These are phyloP conservation scores for Malurus melanocephalus DNA, from an alignment of 2,113 vertebrate genomes.

Conservation along the genomic window DNA sequence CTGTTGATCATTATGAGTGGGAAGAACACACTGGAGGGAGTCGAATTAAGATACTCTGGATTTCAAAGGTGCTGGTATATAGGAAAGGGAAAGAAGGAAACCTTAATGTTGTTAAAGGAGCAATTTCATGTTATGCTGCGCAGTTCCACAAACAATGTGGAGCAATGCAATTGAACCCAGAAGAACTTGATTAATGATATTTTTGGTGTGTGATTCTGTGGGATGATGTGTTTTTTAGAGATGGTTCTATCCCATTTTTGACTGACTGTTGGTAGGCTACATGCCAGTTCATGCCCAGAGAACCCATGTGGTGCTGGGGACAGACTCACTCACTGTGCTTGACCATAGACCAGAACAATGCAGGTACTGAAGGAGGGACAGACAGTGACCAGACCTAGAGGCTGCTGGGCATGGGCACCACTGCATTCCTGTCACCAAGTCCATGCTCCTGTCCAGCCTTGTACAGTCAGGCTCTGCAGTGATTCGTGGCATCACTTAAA, in stretches of 20 bases:
- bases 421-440: not conserved
- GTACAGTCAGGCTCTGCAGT: not conserved
- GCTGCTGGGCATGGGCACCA: not conserved
- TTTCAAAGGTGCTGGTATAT: not conserved
- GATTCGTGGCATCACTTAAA: rapidly evolving
- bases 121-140: not conserved
- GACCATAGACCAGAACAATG: rapidly evolving
- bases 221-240: not conserved
- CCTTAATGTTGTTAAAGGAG: not conserved
- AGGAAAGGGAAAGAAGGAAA: not conserved
- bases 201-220: not conserved
- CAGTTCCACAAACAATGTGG: not conserved
- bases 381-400: not conserved
- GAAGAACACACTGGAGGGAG: not conserved
- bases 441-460: not conserved
- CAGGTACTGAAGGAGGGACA: not conserved
- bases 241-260: not conserved
- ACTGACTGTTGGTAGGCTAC: not conserved
- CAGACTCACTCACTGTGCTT: not conserved
- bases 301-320: not conserved
- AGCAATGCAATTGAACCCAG: not conserved
- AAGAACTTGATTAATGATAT: not conserved
- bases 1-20: not conserved
- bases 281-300: not conserved
- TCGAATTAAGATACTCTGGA: not conserved